A percentile compares a stretch with the other conserved stretches of the same genome.
phyloP scores from a whole-genome alignment of 53 echinoderm and acorn worm species.

The Glandiceps talaboti region DNA sequence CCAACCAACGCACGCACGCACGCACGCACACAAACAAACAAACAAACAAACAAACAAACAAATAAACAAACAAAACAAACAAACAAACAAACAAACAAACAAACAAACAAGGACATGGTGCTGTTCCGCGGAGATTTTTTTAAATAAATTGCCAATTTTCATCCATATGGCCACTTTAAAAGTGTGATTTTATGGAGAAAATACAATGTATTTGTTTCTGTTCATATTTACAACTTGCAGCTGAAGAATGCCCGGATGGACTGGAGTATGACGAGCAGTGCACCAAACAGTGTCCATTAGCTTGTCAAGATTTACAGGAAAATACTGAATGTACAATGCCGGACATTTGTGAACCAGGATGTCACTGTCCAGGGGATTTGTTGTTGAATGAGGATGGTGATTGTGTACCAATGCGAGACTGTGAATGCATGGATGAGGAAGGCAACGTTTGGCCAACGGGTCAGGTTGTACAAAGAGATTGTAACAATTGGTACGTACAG shows the following conservation, averaged over 20 bases:
- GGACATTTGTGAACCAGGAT: conserved; percentile 54
- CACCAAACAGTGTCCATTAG: conserved; percentile 51
- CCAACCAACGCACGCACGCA: no score
- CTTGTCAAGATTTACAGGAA: conserved; percentile 58
- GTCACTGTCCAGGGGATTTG: conserved; percentile 57
- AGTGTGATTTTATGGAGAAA: no score
- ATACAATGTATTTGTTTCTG: no score
- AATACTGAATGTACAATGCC: conserved; percentile 35
- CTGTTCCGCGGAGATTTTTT: no score
- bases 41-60: no score
- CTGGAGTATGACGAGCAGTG: conserved; percentile 46
- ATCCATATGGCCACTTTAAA: no score
- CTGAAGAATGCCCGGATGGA: conserved; percentile 38
- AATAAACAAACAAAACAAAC: no score
- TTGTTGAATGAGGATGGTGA: conserved; percentile 57
- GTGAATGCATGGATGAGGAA: conserved; percentile 65
- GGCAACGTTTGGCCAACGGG: conserved; percentile 60
- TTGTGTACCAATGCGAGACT: conserved; percentile 47
- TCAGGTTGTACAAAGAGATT: conserved; percentile 36
- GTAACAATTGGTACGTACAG: conserved; percentile 62
- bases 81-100: no score
- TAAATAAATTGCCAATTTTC: no score
- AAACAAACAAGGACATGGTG: no score
- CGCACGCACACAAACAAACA: no score
- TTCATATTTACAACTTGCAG: no score